Conservation (phyloP, 2,113 vertebrate species). For the Excalfactoria chinensis region DNA sequence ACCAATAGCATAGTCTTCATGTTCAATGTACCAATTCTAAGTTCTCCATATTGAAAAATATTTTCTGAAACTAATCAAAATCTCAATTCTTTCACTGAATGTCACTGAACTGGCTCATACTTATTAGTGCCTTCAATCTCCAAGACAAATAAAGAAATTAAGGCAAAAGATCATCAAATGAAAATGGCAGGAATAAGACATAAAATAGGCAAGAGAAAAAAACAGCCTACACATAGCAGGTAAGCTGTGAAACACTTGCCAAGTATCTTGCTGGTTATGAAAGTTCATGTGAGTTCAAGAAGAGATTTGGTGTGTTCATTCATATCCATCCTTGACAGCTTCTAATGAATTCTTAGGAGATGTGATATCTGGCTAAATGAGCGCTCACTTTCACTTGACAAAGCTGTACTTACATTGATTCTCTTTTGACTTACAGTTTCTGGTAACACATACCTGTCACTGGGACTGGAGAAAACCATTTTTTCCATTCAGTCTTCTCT, state of each 20-base stretch:
- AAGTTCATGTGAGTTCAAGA: neutral
- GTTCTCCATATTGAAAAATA: neutral
- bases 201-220: neutral
- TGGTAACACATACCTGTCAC: accelerated
- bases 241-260: neutral
- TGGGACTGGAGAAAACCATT: neutral
- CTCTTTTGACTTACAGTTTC: neutral
- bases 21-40: neutral
- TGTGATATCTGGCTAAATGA: neutral
- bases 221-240: neutral
- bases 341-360: neutral
- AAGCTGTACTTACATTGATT: neutral
- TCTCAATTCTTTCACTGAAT: neutral
- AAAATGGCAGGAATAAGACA: neutral
- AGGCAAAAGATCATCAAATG: accelerated
- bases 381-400: neutral
- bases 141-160: neutral
- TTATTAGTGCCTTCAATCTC: neutral
- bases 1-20: neutral
- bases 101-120: neutral
- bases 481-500: neutral
- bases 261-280: neutral
- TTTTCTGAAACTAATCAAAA: neutral
- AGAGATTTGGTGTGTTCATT: neutral
- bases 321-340: neutral